Evolutionary conservation across 2,113 vertebrate species (phyloP).

Genomic region (Cyphomyrus discorhynchus): DNA sequence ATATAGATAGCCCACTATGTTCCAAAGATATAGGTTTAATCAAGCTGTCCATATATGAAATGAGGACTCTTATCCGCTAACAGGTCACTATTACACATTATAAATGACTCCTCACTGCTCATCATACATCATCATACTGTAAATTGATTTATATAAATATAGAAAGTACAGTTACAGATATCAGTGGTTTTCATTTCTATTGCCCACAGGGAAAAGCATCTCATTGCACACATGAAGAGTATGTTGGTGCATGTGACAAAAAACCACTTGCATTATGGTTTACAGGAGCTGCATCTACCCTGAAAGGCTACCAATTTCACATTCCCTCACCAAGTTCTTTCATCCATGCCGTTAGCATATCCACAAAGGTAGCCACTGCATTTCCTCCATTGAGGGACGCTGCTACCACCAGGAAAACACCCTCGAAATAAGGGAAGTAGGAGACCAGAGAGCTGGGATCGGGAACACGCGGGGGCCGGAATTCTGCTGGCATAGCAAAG

Average conservation of each 20-base stretch:
- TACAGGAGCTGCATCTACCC: neutral
- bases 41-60: neutral
- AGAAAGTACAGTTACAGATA: neutral
- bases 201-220: neutral
- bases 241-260: neutral
- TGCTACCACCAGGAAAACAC: slow-evolving; percentile 78
- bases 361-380: slow-evolving; percentile 74
- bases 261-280: neutral
- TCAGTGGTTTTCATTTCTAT: neutral
- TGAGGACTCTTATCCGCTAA: neutral
- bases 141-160: neutral
- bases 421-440: slow-evolving; percentile 81
- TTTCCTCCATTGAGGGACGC: slow-evolving; percentile 92
- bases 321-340: slow-evolving; percentile 71
- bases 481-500: slow-evolving; percentile 69
- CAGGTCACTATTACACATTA: neutral
- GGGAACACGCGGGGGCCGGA: slow-evolving; percentile 65
- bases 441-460: slow-evolving; percentile 63
- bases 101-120: neutral
- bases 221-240: neutral
- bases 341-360: slow-evolving; percentile 76
- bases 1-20: neutral
- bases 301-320: neutral
- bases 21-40: neutral
- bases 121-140: neutral